Evolutionary conservation across 2,888 invertebrate species (phyloP), one percentile per base, ranked within the genome.

Genomic region (Acanthopleura granulata): DNA sequence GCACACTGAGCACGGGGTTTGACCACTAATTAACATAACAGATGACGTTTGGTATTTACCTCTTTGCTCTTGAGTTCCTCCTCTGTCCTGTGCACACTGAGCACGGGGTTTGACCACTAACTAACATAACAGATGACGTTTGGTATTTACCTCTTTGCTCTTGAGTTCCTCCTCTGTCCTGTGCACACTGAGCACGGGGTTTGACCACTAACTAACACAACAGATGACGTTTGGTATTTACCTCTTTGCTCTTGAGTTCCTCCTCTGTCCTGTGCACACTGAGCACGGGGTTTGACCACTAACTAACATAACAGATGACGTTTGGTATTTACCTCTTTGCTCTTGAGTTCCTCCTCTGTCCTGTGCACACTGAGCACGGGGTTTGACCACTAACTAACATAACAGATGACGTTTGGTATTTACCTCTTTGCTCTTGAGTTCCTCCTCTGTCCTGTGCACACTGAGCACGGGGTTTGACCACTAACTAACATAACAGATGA

Each of bases 91-190:
- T n/a, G n/a, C n/a, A n/a, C n/a, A n/a, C n/a, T n/a, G n/a, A n/a
- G n/a, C n/a, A n/a, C n/a, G n/a, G n/a, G 14, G 51, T 51, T 15
- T 15, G 51, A n/a, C n/a, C n/a, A n/a, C n/a, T n/a, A n/a, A n/a
- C n/a, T n/a, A n/a, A n/a, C n/a, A n/a, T n/a, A n/a, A n/a, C n/a
- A n/a, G n/a, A n/a, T n/a, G n/a, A n/a, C n/a, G n/a, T n/a, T n/a
- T n/a, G n/a, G n/a, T 62, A n/a, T 22, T 62, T 83, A 96, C 96
- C 93, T 95, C 95, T 88, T 95, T 95, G 77, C 94, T 94, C 80
- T 95, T 94, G 77, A 98, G 93, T 89, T 97, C 95, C 90, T 97
- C 97, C 90, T 98, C 97, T 29, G 97, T 97, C 79, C 97, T 93
- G 90, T 97, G 96, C 14, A 98, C 97, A 87, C 97, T 96, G 77